Evolutionary conservation across 2,888 invertebrate genomes (phyloP).

Genomic region (Flexamia atlantica): DNA sequence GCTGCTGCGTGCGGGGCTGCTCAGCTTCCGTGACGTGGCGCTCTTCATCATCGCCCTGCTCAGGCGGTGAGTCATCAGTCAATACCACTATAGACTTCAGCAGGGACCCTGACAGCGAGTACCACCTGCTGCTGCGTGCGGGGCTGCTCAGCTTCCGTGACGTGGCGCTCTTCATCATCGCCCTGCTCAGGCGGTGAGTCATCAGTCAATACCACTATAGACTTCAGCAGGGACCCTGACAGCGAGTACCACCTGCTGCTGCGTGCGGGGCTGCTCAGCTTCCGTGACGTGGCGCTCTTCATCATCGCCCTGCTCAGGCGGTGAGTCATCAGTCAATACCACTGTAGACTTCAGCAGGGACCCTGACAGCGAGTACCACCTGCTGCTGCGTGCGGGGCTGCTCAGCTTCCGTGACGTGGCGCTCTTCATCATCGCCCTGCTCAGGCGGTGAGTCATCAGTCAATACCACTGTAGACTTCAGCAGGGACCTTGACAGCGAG

Average conservation of each 20-base stretch:
- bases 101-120: slow-evolving; percentile 83
- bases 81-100: slow-evolving; percentile 86
- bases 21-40: slow-evolving; percentile 85
- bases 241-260: slow-evolving; percentile 90
- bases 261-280: slow-evolving; percentile 85
- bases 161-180: slow-evolving; percentile 83
- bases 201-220: too few species aligned
- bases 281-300: slow-evolving; percentile 84
- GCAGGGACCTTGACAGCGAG: slow-evolving; percentile 82
- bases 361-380: slow-evolving; percentile 87
- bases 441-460: slow-evolving; percentile 84
- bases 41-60: slow-evolving; percentile 84
- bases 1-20: slow-evolving; percentile 84
- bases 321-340: too few species aligned
- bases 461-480: slow-evolving; percentile 90
- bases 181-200: slow-evolving; percentile 83
- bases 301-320: slow-evolving; percentile 83
- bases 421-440: slow-evolving; percentile 83
- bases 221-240: slow-evolving; percentile 83
- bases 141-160: slow-evolving; percentile 86
- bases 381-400: slow-evolving; percentile 86
- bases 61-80: slow-evolving; percentile 83
- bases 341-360: slow-evolving; percentile 86
- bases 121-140: slow-evolving; percentile 86
- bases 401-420: slow-evolving; percentile 86